Evolutionary conservation across 2,797 vertebrate genomes (phyloP).

Genomic region (Nasua narica): DNA sequence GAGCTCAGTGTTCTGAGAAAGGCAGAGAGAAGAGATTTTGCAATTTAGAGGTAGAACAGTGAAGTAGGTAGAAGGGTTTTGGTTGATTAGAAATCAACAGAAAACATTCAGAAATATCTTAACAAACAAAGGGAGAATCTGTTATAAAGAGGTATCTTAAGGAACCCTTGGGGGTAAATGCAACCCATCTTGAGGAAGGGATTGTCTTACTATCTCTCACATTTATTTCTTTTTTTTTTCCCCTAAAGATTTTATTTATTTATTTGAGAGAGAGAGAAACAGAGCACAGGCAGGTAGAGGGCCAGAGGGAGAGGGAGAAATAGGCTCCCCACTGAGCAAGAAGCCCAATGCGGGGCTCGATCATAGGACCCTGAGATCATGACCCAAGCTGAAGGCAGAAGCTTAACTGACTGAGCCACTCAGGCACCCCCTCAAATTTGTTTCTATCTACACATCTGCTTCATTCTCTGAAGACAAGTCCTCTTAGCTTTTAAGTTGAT

Average conservation of each 20-base stretch:
- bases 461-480: conserved; percentile 9
- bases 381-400: too few relatives aligned
- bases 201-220: background rate
- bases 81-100: background rate
- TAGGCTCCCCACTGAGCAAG: too few relatives aligned
- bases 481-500: background rate
- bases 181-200: background rate
- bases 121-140: background rate
- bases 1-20: conserved; percentile 7
- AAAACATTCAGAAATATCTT: conserved; percentile 18
- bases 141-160: background rate
- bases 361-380: too few relatives aligned
- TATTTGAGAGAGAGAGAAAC: too few relatives aligned
- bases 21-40: background rate
- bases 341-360: too few relatives aligned
- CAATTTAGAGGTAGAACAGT: background rate
- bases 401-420: too few relatives aligned
- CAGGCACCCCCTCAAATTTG: background rate
- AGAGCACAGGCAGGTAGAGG: too few relatives aligned
- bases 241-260: too few relatives aligned
- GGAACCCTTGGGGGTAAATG: background rate
- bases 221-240: background rate
- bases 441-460: conserved; percentile 29
- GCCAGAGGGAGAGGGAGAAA: too few relatives aligned
- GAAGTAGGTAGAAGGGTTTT: conserved; percentile 14